Percentiles rank a stretch among this genome's conserved stretches.
Conservation (phyloP, 2,888 invertebrate species). For the Tenodera sinensis region DNA sequence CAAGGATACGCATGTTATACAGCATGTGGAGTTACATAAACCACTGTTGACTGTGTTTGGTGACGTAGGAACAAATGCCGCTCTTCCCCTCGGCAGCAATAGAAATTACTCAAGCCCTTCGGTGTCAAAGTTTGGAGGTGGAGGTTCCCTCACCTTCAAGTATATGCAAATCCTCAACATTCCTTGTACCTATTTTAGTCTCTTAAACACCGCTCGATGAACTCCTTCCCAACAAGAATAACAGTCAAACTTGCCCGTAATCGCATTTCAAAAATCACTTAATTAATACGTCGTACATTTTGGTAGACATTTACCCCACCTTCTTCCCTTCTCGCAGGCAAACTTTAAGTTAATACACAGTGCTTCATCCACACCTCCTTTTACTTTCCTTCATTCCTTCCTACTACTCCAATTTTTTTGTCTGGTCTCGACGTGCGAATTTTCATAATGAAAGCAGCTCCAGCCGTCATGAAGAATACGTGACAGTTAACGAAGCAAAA, state of each 20-base stretch:
- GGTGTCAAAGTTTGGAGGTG: conserved; percentile 5
- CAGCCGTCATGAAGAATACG: not conserved
- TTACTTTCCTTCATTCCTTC: not conserved
- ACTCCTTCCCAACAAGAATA: conserved; percentile 16
- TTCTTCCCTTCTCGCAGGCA: not conserved
- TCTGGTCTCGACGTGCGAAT: not conserved
- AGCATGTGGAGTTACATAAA: too few relatives aligned
- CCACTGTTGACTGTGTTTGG: too few relatives aligned
- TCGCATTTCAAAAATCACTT: conserved; percentile 22
- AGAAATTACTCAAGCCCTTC: conserved; percentile 1
- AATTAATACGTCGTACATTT: conserved; percentile 19
- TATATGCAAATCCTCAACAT: conserved; percentile 10
- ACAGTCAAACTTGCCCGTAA: conserved; percentile 15
- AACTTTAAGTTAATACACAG: not conserved
- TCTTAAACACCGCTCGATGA: not conserved
- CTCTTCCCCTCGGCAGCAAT: not conserved
- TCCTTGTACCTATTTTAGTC: not conserved
- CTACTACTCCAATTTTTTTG: not conserved
- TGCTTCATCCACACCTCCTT: not conserved
- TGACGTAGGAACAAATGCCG: not conserved
- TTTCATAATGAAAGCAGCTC: not conserved
- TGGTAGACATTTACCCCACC: not conserved
- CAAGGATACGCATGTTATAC: too few relatives aligned
- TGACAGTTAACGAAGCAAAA: not conserved
- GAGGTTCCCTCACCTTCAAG: not conserved